Evolutionary conservation across 35 echinoderm and acorn worm species (phyloP), one percentile per base, ranked within the genome.

Genomic region (Apostichopus parvimensis): DNA sequence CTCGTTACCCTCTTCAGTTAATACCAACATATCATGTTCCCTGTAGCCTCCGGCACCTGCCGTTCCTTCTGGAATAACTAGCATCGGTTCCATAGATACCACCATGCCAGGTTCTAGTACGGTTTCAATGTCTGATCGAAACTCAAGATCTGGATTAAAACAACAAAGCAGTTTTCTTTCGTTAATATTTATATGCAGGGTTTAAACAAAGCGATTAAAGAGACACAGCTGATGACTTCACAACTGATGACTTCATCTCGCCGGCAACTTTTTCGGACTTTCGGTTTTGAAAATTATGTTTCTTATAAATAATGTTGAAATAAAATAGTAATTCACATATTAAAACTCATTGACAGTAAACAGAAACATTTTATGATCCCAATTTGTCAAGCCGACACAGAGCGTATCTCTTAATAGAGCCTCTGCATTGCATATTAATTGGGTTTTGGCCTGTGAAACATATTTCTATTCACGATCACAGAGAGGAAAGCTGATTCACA

Each of bases 11-110:
- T 94, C 75, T 77, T 98, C 87, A 4, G 87, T 94, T 0, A 95
- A 78, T 15, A 98, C 94, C n/a, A 94, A 53, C 62, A 94, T 94
- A 54, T 96, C 80, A 61, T 94, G 95, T 90, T 98, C 96, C 59
- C 94, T 70, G 61, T 95, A 98, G 12, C 92, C 96, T 73, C 96
- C 96, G 80, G 96, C 94, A n/a, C 94, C 96, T 59, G 92, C 80
- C 58, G 88, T 64, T 6, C 93, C 93, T 70, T 98, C 96, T n/a
- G 96, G 96, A 26, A 98, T 83, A 5, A 85, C 77, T 13, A 98
- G 87, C 96, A 98, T 98, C 4, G 96, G 96, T 84, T 95, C 96
- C 94, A 98, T 93, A 0, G 96, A 98, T 1, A 98, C 56, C 18
- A 98, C 92, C 96, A 98, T 98, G 90, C 90, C 87, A 9, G 94